phyloP scores from a whole-genome alignment of 2,113 vertebrate species.

The Dicaeum eximium region DNA sequence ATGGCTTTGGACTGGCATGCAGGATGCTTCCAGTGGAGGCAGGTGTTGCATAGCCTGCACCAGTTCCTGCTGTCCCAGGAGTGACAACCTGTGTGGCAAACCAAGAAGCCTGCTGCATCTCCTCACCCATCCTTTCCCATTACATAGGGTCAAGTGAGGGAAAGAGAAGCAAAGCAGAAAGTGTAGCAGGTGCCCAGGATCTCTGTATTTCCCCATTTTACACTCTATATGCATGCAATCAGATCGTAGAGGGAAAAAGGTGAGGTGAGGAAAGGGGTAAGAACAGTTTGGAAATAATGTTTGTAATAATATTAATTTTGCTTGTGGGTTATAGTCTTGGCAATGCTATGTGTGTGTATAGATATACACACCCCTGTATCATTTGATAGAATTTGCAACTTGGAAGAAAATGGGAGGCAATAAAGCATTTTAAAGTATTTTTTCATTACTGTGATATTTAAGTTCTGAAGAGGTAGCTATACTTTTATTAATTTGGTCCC shows the following conservation, averaged over 20 bases:
- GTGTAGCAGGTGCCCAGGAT: background rate
- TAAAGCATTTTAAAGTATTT: background rate
- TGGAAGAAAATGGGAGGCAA: background rate
- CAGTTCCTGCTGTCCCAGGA: background rate
- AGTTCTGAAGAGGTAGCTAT: background rate
- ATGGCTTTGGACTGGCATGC: background rate
- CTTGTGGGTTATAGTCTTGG: background rate
- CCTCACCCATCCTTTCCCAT: background rate
- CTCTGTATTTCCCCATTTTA: background rate
- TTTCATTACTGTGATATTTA: background rate
- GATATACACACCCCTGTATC: background rate
- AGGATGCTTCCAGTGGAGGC: slow-evolving; percentile 12
- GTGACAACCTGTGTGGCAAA: background rate
- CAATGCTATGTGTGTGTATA: rapidly evolving
- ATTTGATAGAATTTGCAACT: background rate
- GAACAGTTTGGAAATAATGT: background rate
- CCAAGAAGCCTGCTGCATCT: background rate
- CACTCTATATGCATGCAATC: background rate
- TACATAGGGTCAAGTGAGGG: background rate
- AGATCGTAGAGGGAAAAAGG: background rate
- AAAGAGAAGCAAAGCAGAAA: background rate
- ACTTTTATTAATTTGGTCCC: background rate
- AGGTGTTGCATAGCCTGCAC: slow-evolving; percentile 15
- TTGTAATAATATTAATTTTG: background rate
- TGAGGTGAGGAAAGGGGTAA: background rate